Conservation (phyloP, 2,888 invertebrate genomes). For the Drosophila paucipuncta region DNA sequence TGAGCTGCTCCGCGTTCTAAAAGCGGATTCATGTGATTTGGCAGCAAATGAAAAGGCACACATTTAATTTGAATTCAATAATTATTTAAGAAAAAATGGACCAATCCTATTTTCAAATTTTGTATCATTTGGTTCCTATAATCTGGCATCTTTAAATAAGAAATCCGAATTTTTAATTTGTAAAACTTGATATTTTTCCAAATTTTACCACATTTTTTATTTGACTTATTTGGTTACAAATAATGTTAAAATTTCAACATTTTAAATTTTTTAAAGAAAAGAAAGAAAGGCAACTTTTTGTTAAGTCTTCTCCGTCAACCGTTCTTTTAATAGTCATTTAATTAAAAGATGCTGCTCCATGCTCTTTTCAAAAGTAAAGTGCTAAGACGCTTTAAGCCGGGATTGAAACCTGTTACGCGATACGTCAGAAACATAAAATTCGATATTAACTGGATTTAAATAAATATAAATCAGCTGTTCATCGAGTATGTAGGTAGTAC, state of each 20-base stretch:
- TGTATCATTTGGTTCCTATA: too few relatives aligned
- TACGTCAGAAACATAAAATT: background rate
- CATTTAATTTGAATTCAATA: slow-evolving; percentile 6
- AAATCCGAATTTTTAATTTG: background rate
- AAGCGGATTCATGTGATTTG: slow-evolving; percentile 50
- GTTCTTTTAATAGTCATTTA: background rate
- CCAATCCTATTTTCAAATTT: background rate
- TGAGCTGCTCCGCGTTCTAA: slow-evolving; percentile 58
- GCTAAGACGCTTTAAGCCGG: background rate
- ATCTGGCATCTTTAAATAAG: background rate
- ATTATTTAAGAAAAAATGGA: slow-evolving; percentile 12
- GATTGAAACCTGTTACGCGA: background rate
- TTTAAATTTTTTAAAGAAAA: background rate
- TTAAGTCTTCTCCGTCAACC: background rate
- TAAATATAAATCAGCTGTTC: background rate
- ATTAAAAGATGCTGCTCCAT: background rate
- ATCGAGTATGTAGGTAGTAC: slow-evolving; percentile 16
- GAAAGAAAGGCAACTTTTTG: background rate
- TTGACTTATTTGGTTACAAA: background rate
- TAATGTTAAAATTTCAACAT: background rate
- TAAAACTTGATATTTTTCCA: background rate
- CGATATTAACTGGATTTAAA: background rate
- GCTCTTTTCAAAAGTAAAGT: background rate
- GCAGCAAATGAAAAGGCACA: background rate
- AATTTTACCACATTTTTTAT: background rate